phyloP scores from a whole-genome alignment of 2,888 invertebrate genomes.

The Perithous albicinctus region DNA sequence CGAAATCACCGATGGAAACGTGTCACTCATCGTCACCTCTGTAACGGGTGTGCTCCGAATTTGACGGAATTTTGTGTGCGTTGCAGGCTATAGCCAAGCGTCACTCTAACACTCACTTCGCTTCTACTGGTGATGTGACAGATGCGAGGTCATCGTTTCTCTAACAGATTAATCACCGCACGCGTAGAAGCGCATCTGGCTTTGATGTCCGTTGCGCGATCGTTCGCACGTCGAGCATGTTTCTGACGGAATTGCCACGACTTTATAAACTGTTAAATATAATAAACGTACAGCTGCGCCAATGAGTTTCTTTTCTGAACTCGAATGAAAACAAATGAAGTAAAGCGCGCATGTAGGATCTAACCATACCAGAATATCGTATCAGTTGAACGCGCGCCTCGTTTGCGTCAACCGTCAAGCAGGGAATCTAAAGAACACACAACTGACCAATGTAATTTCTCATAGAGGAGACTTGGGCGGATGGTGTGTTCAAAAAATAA shows the following conservation, averaged over 20 bases:
- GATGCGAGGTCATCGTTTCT: conserved; percentile 43
- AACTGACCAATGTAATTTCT: too few species aligned
- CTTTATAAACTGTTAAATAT: background rate
- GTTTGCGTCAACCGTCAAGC: too few species aligned
- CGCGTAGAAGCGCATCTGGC: conserved; percentile 49
- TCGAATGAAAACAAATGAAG: background rate
- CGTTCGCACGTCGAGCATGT: conserved; percentile 12
- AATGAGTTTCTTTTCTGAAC: background rate
- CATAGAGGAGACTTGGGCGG: too few species aligned
- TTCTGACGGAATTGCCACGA: background rate
- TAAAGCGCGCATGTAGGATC: background rate
- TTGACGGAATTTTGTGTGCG: conserved; percentile 11
- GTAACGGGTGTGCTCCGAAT: conserved; percentile 16
- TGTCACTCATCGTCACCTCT: conserved; percentile 27
- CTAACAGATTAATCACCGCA: conserved; percentile 50
- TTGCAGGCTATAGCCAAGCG: conserved; percentile 13
- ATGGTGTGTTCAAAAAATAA: too few species aligned
- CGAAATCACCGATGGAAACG: conserved; percentile 9
- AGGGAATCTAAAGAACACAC: too few species aligned
- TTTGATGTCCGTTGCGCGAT: conserved; percentile 47
- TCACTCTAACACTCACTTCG: conserved; percentile 23
- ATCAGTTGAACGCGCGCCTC: too few species aligned
- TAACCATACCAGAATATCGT: background rate
- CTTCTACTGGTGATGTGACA: conserved; percentile 15
- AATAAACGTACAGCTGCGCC: background rate